Evolutionary conservation across 2,888 invertebrate species (phyloP).

Genomic region (Melanostoma mellinum): DNA sequence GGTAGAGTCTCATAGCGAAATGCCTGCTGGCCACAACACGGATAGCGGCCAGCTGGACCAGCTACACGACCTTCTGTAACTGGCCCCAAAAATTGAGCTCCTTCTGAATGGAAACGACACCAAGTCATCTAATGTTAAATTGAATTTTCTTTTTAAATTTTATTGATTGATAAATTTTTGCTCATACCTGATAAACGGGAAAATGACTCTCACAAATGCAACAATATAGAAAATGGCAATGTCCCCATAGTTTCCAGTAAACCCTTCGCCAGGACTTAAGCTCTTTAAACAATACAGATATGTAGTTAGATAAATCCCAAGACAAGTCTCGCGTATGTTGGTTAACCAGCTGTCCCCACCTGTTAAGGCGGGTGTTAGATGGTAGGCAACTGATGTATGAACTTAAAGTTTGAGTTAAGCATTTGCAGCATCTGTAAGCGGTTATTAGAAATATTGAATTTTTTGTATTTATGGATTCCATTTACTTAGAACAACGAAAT

Average conservation of each 20-base stretch:
- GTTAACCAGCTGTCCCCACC: conserved; percentile 88
- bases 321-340: conserved; percentile 88
- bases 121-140: conserved; percentile 85
- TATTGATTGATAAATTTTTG: neutral
- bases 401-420: conserved; percentile 87
- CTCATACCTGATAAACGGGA: conserved; percentile 85
- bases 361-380: conserved; percentile 88
- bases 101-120: conserved; percentile 92
- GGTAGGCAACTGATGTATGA: conserved; percentile 89
- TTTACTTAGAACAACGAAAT: conserved; percentile 86
- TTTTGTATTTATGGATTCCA: neutral
- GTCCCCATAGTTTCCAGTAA: conserved; percentile 97
- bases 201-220: conserved; percentile 90
- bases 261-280: conserved; percentile 94
- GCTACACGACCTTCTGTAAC: conserved; percentile 83
- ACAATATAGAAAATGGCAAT: conserved; percentile 93
- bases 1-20: conserved; percentile 83
- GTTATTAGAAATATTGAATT: conserved; percentile 75
- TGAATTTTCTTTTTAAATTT: neutral
- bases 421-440: conserved; percentile 86
- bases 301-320: conserved; percentile 92
- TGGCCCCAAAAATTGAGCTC: conserved; percentile 89
- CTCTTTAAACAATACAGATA: conserved; percentile 89
- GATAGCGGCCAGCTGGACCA: conserved; percentile 89
- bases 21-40: conserved; percentile 94